Evolutionary conservation across 1,140 invertebrate genomes (phyloP), one percentile per base, ranked within the genome.

Genomic region (Leptinotarsa undecemlineata): DNA sequence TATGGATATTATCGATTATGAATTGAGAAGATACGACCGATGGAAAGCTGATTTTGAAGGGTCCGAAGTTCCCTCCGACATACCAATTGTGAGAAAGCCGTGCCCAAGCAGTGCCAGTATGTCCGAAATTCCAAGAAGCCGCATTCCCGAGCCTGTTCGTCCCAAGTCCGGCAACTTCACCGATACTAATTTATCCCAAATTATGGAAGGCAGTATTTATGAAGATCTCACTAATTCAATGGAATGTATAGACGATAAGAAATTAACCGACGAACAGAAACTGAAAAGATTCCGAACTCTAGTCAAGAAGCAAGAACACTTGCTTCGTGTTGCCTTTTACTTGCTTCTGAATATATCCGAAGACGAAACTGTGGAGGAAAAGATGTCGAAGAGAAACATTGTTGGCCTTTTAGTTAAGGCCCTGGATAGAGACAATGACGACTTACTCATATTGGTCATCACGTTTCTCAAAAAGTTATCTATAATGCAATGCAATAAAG

Each of bases 391-490:
- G 77, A 95, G 97, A 84, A 95, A 96, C 78, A 92, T 99, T 76
- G 92, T 98, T 3, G 90, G 90, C 33, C 90, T 98, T 84, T 88
- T 99, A 11, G 90, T 96, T n/a, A 94, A 94, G 81, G 92, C 93
- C 47, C 88, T 99, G 79, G 95, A 98, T 76, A 89, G 97, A 80
- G 88, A 88, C 47, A 95, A 96, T 82, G 90, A 91, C 60, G 95
- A 98, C 85, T 88, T 99, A 14, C 87, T 98, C 3, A 94, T 96
- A 80, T 87, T 98, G n/a, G 94, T 96, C 48, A 90, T 97, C 19
- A 96, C 94, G 15, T 99, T 99, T 87, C 87, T 99, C 11, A 97
- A 97, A 85, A 99, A 98, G 85, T 87, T 99, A 23, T 97, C 95
- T 8, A 93, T 98, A 79, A 98, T 96, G 84, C 88, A 92, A 51